Percentiles rank a stretch among this genome's conserved stretches.
Conservation (phyloP, 2,888 invertebrate species). For the Noctuana brunneofusca region DNA sequence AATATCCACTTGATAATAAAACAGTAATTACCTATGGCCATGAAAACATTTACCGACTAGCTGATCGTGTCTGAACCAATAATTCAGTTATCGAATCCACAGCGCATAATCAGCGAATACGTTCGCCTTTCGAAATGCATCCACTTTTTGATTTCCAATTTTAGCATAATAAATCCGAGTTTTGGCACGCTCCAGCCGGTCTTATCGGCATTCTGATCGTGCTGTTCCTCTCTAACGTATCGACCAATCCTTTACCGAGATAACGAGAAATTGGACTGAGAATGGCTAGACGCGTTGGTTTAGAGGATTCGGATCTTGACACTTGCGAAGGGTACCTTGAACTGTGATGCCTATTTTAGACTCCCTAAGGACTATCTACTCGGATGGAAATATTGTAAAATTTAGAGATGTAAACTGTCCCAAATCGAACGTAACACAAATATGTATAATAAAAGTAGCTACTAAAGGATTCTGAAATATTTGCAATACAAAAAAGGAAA, state of each 20-base stretch:
- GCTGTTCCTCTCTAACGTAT: conserved; percentile 53
- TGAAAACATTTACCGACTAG: conserved; percentile 27
- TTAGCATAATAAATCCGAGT: conserved; percentile 63
- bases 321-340: conserved; percentile 20
- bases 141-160: conserved; percentile 55
- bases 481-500: not conserved
- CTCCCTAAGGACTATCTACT: not conserved
- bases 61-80: conserved; percentile 24
- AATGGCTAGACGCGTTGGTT: conserved; percentile 38
- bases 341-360: conserved; percentile 19
- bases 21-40: conserved; percentile 29
- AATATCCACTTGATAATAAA: conserved; percentile 33
- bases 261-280: conserved; percentile 54
- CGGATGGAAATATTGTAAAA: not conserved
- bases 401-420: not conserved
- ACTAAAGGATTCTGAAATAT: not conserved
- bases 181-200: conserved; percentile 58
- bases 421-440: not conserved
- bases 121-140: conserved; percentile 40
- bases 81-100: conserved; percentile 32
- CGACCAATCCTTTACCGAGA: conserved; percentile 63
- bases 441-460: not conserved
- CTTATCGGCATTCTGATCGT: conserved; percentile 56
- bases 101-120: conserved; percentile 33
- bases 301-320: conserved; percentile 27